These are phyloP conservation scores for Luperina nickerlii DNA, from an alignment of 2,888 invertebrate genomes.

Conservation along the genomic window DNA sequence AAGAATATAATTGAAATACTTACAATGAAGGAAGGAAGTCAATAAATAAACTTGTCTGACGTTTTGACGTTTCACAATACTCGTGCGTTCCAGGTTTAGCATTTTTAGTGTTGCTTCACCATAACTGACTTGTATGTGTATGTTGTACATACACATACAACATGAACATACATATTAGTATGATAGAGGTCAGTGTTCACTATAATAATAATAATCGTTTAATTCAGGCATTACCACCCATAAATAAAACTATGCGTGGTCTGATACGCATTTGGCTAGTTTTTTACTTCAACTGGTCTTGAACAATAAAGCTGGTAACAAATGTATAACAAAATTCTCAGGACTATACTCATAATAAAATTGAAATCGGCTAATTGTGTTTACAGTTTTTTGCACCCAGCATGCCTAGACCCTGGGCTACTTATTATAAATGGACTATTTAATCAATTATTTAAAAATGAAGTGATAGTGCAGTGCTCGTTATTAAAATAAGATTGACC, in stretches of 20 bases:
- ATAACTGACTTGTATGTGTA: too few species aligned
- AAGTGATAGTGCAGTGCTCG: too few species aligned
- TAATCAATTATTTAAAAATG: too few species aligned
- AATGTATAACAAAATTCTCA: not conserved
- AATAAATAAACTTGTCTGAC: conserved; percentile 41
- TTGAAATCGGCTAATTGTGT: not conserved
- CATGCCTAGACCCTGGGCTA: not conserved
- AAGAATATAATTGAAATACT: conserved; percentile 18
- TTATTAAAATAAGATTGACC: too few species aligned
- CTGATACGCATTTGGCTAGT: not conserved
- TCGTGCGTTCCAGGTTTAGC: not conserved
- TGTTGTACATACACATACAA: too few species aligned
- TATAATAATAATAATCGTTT: too few species aligned
- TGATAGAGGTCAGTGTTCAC: too few species aligned
- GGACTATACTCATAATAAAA: not conserved
- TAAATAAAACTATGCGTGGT: not conserved
- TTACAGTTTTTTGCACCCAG: conserved; percentile 17
- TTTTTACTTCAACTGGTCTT: not conserved
- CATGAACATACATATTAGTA: too few species aligned
- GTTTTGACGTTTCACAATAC: conserved; percentile 16
- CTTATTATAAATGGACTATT: too few species aligned
- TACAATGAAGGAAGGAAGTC: conserved; percentile 27
- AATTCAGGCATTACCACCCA: too few species aligned
- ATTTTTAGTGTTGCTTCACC: not conserved
- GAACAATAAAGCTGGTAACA: not conserved